A percentile compares a stretch with the other conserved stretches of the same genome.
Evolutionary conservation across 2,113 vertebrate species (phyloP).

Genomic region (Cheilinus undulatus): DNA sequence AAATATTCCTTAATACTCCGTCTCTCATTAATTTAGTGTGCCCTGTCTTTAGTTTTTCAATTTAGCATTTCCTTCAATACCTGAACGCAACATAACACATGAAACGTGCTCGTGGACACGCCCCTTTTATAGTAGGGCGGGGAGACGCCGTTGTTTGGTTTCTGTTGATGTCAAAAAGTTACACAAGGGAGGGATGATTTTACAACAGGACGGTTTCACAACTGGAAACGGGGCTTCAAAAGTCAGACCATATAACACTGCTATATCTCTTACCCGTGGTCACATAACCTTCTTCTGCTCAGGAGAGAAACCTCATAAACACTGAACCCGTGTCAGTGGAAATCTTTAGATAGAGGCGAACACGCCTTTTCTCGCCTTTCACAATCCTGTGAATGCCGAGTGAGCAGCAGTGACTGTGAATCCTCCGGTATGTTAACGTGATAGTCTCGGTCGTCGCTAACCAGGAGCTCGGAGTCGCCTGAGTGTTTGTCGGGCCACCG

Average conservation of each 20-base stretch:
- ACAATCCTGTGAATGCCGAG: background rate
- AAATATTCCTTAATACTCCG: no score
- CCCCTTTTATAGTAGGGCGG: slow-evolving; percentile 79
- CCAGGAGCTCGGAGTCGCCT: background rate
- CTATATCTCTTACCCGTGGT: background rate
- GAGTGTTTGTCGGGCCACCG: background rate
- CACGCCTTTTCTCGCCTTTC: background rate
- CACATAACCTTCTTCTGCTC: background rate
- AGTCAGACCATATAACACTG: background rate
- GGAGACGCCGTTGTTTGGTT: slow-evolving; percentile 46
- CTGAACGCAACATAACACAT: slow-evolving; percentile 23
- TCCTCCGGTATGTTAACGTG: slow-evolving; percentile 26
- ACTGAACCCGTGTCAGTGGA: background rate
- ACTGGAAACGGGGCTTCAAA: slow-evolving; percentile 9
- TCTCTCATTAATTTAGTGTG: no score
- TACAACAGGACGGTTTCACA: slow-evolving; percentile 52
- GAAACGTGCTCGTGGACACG: slow-evolving; percentile 44
- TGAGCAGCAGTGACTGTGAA: background rate
- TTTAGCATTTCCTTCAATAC: background rate
- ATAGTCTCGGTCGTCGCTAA: slow-evolving; percentile 13
- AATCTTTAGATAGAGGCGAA: slow-evolving; percentile 8
- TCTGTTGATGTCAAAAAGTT: slow-evolving; percentile 77
- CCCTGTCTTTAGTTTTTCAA: no score
- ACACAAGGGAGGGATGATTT: slow-evolving; percentile 73
- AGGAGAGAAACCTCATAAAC: background rate